Evolutionary conservation across 2,113 vertebrate genomes (phyloP), one percentile per base, ranked within the genome.

Genomic region (Microcebus griseorufus): DNA sequence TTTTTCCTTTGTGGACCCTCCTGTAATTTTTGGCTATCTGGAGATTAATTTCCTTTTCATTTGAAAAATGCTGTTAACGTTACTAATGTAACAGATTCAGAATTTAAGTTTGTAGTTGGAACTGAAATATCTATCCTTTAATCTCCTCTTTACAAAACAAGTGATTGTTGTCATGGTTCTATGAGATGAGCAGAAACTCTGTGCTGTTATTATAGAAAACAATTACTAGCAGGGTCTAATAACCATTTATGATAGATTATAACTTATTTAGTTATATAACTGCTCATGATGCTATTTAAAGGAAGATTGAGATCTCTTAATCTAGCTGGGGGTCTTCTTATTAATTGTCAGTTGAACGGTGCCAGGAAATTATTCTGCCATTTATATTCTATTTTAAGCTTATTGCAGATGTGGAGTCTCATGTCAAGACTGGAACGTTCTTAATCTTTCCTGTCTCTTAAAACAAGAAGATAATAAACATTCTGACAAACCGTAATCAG

Each of bases 401-500:
- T 88, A 92, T 75, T 97, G 62, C 97, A 98, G 84, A 95, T 96
- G 94, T 79, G 88, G 87, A 92, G 64, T 58, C 76, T 97, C 96
- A 93, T 75, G 94, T 96, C 82, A 92, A 94, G 78, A 85, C 95
- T 95, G 93, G 95, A 94, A 94, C 95, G 72, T 95, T 97, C 79
- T 96, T 96, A 97, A 97, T 96, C 96, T 97, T 69, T 79, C 91
- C 69, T 97, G 95, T 95, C 89, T 98, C 79, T 91, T 97, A 80
- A 87, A 97, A 92, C 64, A 81, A 97, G 93, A 97, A 87, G 96
- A 97, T 97, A 97, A 97, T 98, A 97, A 98, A 98, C 95, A 97
- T 90, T 97, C 93, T 97, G 97, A 96, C 93, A 95, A 86, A 92
- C 83, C 73, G 2, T 69, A 96, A 97, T 94, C 93, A 95, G 65